A percentile compares a stretch with the other conserved stretches of the same genome.
These are phyloP conservation scores for Rotaria sp. DNA, from an alignment of 2,888 invertebrate species.

Conservation along the genomic window DNA sequence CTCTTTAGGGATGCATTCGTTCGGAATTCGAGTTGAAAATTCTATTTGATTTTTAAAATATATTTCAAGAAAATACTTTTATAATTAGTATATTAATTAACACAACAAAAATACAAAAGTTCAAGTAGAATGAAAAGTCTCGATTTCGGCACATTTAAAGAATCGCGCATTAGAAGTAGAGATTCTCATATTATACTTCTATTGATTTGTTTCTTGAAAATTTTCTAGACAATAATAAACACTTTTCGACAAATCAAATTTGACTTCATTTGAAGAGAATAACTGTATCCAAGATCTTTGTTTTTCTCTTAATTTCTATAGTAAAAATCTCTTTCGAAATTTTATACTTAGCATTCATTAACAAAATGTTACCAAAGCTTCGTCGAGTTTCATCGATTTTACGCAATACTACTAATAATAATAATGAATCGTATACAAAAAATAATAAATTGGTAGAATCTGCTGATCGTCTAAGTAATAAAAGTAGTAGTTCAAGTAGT, in stretches of 20 bases:
- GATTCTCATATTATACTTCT: too few relatives aligned
- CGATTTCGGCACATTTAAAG: background rate
- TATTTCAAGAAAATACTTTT: background rate
- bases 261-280: too few relatives aligned
- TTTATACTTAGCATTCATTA: background rate
- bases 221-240: too few relatives aligned
- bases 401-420: background rate
- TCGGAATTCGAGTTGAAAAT: background rate
- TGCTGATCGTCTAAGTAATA: slow-evolving; percentile 8
- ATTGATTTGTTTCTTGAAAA: too few relatives aligned
- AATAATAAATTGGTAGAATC: background rate
- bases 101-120: background rate
- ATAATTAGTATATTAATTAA: too few relatives aligned
- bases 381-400: background rate
- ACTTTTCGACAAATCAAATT: too few relatives aligned
- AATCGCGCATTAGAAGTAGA: background rate
- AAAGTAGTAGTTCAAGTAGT: background rate
- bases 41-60: background rate
- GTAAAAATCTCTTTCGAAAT: background rate
- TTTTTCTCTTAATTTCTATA: background rate
- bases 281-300: background rate
- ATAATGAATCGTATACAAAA: background rate
- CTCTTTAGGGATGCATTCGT: background rate
- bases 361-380: background rate
- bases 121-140: background rate